phyloP scores from a whole-genome alignment of 2,888 invertebrate genomes.

The Tenodera sinensis region DNA sequence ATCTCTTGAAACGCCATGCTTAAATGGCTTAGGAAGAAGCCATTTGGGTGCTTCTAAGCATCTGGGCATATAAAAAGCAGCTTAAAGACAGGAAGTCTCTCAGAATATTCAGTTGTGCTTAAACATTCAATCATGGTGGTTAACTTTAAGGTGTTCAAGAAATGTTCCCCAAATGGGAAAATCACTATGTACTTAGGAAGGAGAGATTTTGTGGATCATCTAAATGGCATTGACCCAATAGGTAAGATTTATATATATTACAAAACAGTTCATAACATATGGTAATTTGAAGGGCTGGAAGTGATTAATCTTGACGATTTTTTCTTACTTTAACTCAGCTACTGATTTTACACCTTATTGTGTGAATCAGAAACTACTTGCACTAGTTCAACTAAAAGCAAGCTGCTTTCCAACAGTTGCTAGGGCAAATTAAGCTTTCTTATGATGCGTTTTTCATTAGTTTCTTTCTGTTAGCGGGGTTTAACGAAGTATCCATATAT shows the following conservation, averaged over 20 bases:
- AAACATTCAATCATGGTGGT: slow-evolving; percentile 63
- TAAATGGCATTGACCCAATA: slow-evolving; percentile 80
- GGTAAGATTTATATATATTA: slow-evolving; percentile 55
- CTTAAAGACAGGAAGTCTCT: not conserved
- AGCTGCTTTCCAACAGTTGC: too few species aligned
- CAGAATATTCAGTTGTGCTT: not conserved
- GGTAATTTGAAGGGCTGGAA: too few species aligned
- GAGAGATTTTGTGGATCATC: slow-evolving; percentile 84
- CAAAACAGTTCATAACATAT: too few species aligned
- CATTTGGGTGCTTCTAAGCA: not conserved
- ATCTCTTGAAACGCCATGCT: not conserved
- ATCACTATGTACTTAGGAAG: slow-evolving; percentile 81
- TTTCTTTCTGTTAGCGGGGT: too few species aligned
- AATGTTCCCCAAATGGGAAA: slow-evolving; percentile 84
- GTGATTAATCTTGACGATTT: too few species aligned
- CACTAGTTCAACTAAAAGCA: too few species aligned
- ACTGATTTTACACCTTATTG: too few species aligned
- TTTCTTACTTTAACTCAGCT: too few species aligned
- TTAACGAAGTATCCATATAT: too few species aligned
- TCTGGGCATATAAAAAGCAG: not conserved
- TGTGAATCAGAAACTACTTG: too few species aligned
- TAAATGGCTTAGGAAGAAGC: not conserved
- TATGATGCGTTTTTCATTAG: too few species aligned
- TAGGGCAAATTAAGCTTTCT: too few species aligned
- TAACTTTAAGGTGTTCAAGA: slow-evolving; percentile 89